phyloP scores from a whole-genome alignment of 1,140 invertebrate species.

The Drosophila sulfurigaster region DNA sequence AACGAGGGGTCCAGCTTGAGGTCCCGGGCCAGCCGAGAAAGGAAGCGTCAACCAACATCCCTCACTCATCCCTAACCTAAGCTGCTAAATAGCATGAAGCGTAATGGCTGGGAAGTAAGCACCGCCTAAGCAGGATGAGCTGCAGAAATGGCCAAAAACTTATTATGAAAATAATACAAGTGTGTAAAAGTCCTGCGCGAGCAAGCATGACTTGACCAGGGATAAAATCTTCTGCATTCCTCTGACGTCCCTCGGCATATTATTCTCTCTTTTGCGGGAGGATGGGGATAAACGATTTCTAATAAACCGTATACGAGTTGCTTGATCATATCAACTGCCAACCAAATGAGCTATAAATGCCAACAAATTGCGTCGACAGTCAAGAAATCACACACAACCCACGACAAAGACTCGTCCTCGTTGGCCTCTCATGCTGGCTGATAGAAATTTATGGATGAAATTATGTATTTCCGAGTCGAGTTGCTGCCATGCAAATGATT shows the following conservation, averaged over 20 bases:
- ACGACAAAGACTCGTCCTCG: conserved; percentile 14
- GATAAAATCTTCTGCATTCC: conserved; percentile 13
- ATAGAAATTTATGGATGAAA: conserved; percentile 62
- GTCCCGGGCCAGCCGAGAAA: not conserved
- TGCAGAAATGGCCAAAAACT: conserved; percentile 76
- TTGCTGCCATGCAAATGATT: conserved; percentile 31
- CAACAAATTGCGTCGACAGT: conserved; percentile 59
- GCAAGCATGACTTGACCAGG: conserved; percentile 19
- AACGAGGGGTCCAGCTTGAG: conserved; percentile 43
- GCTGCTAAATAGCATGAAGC: conserved; percentile 75
- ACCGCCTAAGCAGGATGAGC: conserved; percentile 77
- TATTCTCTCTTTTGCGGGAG: not conserved
- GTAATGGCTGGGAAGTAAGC: conserved; percentile 76
- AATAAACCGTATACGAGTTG: conserved; percentile 31
- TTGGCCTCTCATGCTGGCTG: conserved; percentile 1
- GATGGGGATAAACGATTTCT: conserved; percentile 34
- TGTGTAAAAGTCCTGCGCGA: conserved; percentile 12
- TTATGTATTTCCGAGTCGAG: conserved; percentile 43
- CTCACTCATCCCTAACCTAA: conserved; percentile 44
- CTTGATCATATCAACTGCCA: conserved; percentile 62
- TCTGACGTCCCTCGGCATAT: not conserved
- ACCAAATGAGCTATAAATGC: conserved; percentile 77
- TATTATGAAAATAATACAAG: conserved; percentile 75
- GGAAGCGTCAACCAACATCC: conserved; percentile 18
- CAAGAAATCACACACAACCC: conserved; percentile 14